Evolutionary conservation across 2,797 vertebrate species (phyloP).

Genomic region (Percopsis omiscomaycus): DNA sequence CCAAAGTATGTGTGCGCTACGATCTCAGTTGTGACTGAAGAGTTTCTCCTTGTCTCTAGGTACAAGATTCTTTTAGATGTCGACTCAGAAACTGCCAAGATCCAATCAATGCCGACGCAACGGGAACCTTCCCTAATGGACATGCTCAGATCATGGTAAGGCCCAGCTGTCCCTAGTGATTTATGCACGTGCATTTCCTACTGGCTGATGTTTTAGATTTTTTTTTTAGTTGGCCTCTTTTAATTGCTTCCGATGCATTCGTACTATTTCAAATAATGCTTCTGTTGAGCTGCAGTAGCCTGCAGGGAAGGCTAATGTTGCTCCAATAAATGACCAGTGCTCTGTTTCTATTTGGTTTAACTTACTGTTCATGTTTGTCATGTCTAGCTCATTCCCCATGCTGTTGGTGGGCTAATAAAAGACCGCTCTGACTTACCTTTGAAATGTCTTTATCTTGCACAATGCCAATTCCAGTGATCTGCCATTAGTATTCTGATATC

Average conservation of each 20-base stretch:
- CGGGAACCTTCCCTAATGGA: conserved; percentile 97
- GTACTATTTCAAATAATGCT: conserved; percentile 33
- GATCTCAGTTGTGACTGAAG: neutral
- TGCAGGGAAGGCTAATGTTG: conserved; percentile 36
- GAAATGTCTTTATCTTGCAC: conserved; percentile 61
- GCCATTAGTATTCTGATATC: conserved; percentile 68
- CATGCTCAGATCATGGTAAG: conserved; percentile 99
- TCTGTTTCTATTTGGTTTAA: conserved; percentile 63
- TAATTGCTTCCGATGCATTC: conserved; percentile 46
- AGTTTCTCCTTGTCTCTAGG: conserved; percentile 69
- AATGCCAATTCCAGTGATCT: conserved; percentile 57
- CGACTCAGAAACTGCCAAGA: conserved; percentile 97
- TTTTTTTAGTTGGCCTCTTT: conserved; percentile 33
- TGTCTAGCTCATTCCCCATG: conserved; percentile 51
- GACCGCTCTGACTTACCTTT: conserved; percentile 56
- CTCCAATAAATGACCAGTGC: conserved; percentile 55
- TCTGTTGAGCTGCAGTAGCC: conserved; percentile 57
- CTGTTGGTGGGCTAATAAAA: conserved; percentile 49
- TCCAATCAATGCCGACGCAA: conserved; percentile 94
- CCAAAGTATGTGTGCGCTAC: neutral
- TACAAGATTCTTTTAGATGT: conserved; percentile 98
- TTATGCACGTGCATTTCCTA: conserved; percentile 31
- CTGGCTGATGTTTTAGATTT: conserved; percentile 2
- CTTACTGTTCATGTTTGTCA: conserved; percentile 51
- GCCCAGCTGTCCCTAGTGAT: conserved; percentile 48